Base-by-base conservation (phyloP, 2,797 vertebrate species). In the Odontamblyopus rebecca region DNA sequence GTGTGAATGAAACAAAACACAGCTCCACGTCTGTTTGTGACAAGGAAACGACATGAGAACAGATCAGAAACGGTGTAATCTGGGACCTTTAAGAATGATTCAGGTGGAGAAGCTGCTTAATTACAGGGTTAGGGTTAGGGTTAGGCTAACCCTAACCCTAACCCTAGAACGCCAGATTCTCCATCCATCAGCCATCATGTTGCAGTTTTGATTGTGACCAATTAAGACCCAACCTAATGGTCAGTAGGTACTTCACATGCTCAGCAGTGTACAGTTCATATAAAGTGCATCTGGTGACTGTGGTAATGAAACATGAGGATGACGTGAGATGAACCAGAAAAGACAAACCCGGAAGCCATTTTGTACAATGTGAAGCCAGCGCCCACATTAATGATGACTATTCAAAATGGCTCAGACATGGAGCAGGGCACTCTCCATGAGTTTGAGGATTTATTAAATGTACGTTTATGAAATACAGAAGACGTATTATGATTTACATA, bases 371-470 rank as follows among this genome's bases (percentile, higher is more conserved):
- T 79, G 76, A 80, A 79, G 67, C 75, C 29, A 51, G 44, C 2
- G 60, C 50, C 71, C 84, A 90, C 91, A 93, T 92, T 89, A 81
- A 73, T 44, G 68, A 65, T n/a, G 16, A 30, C 7, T 16, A 83
- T 73, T 86, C 91, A 93, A 93, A 93, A 93, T 92, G 89, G 90
- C n/a, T 23, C 35, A 4, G 50, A 78, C 82, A 88, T 85, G 78
- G 79, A 86, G 68, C 81, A 79, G 51, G 69, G 75, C 72, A 69
- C 54, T 8, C 62, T 76, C 78, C 80, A 86, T 86, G 85, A 72
- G 44, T 71, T 67, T 62, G 54, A 82, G 19, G 65, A 54, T 64
- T 44, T 68, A 62, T 70, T 32, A 26, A 30, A n/a, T 12, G 67
- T 67, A 73, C n/a, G 66, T 6, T 32, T 80, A 38, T 68, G 48